A percentile compares a stretch with the other conserved stretches of the same genome.
Evolutionary conservation across 2,797 vertebrate species (phyloP).

Genomic region (Mus spretus): DNA sequence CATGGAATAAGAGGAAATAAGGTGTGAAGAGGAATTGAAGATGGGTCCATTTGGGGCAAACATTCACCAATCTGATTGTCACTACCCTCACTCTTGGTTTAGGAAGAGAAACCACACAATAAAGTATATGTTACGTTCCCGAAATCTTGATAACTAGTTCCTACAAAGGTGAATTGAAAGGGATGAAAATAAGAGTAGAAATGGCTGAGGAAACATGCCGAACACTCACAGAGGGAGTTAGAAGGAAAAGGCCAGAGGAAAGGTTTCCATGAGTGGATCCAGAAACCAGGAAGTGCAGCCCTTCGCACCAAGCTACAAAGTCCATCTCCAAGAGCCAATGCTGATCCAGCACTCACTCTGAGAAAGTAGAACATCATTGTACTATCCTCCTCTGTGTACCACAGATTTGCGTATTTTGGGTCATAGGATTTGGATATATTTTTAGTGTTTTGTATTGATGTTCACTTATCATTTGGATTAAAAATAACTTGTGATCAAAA

Average conservation of each 20-base stretch:
- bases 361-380: not conserved
- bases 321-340: not conserved
- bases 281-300: not conserved
- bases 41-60: not conserved
- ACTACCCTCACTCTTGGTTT: not conserved
- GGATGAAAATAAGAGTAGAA: not conserved
- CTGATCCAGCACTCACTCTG: not conserved
- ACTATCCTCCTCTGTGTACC: not conserved
- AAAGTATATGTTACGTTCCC: not conserved
- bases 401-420: not conserved
- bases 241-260: not conserved
- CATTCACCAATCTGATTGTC: not conserved
- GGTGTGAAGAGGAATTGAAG: fast-evolving
- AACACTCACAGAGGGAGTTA: not conserved
- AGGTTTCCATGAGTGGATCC: not conserved
- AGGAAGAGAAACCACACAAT: not conserved
- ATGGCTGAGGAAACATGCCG: not conserved
- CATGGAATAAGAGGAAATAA: not conserved
- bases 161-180: not conserved
- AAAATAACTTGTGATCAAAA: constrained; percentile 1
- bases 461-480: not conserved
- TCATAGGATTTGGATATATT: not conserved
- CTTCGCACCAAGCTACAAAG: not conserved
- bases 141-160: not conserved
- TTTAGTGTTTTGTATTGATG: constrained; percentile 1